phyloP scores from a whole-genome alignment of 2,113 vertebrate species.

The Anser brachyrhynchus region DNA sequence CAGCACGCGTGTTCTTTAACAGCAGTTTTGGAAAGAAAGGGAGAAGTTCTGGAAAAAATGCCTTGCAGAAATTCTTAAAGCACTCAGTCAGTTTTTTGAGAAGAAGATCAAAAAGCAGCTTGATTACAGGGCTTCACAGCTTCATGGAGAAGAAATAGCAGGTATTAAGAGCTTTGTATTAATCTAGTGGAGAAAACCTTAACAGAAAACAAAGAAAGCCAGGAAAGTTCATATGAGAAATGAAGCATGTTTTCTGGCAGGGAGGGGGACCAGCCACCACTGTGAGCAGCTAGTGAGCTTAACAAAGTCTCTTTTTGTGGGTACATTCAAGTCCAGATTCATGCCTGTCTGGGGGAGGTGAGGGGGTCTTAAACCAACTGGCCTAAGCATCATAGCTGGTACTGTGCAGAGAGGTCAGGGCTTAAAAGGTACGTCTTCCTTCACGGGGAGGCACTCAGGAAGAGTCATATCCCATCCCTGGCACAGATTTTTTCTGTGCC shows the following conservation, averaged over 20 bases:
- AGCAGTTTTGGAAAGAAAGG: not conserved
- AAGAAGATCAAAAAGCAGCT: not conserved
- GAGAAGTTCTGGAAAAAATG: not conserved
- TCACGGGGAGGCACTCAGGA: not conserved
- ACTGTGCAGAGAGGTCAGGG: not conserved
- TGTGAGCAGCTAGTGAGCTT: not conserved
- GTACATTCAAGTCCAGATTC: not conserved
- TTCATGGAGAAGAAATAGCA: not conserved
- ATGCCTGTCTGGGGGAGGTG: not conserved
- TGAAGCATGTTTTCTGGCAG: not conserved
- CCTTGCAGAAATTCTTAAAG: not conserved
- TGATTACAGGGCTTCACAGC: not conserved
- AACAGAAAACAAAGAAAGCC: not conserved
- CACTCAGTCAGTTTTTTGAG: not conserved
- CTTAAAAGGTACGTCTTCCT: not conserved
- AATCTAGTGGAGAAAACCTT: not conserved
- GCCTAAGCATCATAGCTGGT: not conserved
- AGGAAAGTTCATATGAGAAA: not conserved
- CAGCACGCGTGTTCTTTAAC: rapidly evolving
- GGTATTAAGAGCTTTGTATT: not conserved
- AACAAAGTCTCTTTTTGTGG: not conserved
- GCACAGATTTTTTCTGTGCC: not conserved
- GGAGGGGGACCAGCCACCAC: not conserved
- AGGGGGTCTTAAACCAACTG: not conserved
- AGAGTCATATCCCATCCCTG: not conserved